Conservation (phyloP, 1,140 invertebrate genomes). For the Wasmannia auropunctata region DNA sequence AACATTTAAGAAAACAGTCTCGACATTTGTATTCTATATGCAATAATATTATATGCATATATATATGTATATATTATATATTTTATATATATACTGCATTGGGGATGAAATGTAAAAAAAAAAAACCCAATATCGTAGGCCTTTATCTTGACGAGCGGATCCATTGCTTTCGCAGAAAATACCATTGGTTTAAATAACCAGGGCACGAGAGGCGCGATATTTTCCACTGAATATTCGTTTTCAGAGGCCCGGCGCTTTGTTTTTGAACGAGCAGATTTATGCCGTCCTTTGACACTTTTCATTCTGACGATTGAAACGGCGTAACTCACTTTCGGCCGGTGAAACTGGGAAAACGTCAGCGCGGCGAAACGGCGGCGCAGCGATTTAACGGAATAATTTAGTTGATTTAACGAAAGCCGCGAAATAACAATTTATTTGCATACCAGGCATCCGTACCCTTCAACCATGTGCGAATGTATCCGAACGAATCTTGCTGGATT, state of each 20-base stretch:
- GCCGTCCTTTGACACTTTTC: constrained; percentile 55
- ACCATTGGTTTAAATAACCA: constrained; percentile 48
- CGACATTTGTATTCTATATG: neutral
- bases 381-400: constrained; percentile 75
- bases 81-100: neutral
- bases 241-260: constrained; percentile 44
- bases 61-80: neutral
- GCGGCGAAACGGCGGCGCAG: constrained; percentile 8
- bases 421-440: constrained; percentile 73
- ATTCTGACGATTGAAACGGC: constrained; percentile 66
- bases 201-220: constrained; percentile 47
- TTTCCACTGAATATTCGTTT: constrained; percentile 57
- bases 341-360: constrained; percentile 61
- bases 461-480: constrained; percentile 50
- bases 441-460: constrained; percentile 45
- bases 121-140: neutral
- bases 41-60: too few species aligned
- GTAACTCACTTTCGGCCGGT: constrained; percentile 60
- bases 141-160: constrained; percentile 45
- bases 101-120: neutral
- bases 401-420: constrained; percentile 74
- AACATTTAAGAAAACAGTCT: constrained; percentile 14
- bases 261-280: constrained; percentile 58
- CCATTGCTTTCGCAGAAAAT: constrained; percentile 43
- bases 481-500: constrained; percentile 65